Conservation (phyloP, 1,140 invertebrate species). For the Psix sp. region DNA sequence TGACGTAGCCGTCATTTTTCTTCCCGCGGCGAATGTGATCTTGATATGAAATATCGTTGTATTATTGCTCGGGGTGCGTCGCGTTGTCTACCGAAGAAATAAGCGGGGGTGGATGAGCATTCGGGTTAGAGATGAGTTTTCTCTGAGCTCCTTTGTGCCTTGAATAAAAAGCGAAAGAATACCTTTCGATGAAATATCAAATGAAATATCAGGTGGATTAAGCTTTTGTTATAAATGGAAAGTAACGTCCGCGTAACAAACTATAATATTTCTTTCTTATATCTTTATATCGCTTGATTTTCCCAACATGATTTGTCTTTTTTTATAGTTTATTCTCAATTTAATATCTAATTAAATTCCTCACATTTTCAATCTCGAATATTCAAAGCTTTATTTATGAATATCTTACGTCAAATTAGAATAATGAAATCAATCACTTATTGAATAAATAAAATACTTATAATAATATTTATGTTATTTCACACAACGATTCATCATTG, state of each 20-base stretch:
- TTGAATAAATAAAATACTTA: too few relatives aligned
- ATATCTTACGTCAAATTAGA: too few relatives aligned
- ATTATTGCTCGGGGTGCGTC: conserved; percentile 71
- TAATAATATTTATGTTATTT: too few relatives aligned
- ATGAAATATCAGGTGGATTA: conserved; percentile 56
- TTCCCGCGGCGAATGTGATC: conserved; percentile 72
- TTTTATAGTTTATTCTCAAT: too few relatives aligned
- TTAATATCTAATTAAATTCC: too few relatives aligned
- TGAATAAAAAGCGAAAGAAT: conserved; percentile 60
- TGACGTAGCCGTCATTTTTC: conserved; percentile 73
- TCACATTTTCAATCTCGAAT: too few relatives aligned
- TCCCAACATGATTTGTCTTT: too few relatives aligned
- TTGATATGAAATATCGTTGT: conserved; percentile 77
- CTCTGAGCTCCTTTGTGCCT: conserved; percentile 56
- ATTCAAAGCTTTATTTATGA: too few relatives aligned
- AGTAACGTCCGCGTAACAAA: conserved; percentile 34
- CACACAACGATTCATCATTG: too few relatives aligned
- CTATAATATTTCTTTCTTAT: conserved; percentile 22
- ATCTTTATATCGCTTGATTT: too few relatives aligned
- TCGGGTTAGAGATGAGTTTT: conserved; percentile 58
- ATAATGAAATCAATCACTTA: too few relatives aligned
- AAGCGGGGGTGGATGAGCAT: conserved; percentile 47
- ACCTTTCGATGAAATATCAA: conserved; percentile 58
- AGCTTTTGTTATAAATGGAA: conserved; percentile 44
- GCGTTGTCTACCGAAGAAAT: conserved; percentile 60